Conservation (phyloP, 2,113 vertebrate genomes). For the Psittacara wagleri region DNA sequence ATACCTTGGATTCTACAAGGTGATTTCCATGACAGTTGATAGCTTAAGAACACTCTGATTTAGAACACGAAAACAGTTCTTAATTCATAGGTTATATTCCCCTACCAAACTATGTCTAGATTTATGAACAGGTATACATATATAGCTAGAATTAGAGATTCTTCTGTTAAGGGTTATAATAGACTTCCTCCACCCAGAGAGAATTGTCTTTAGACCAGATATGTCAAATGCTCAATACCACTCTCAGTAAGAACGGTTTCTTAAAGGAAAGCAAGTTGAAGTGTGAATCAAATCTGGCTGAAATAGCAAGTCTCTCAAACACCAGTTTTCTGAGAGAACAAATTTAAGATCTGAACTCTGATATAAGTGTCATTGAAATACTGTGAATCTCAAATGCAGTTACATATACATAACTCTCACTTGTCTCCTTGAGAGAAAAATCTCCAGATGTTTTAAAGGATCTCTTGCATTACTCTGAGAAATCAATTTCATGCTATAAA, state of each 20-base stretch:
- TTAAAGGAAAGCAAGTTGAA: not conserved
- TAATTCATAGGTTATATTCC: not conserved
- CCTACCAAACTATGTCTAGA: not conserved
- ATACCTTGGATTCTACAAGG: not conserved
- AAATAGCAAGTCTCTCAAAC: not conserved
- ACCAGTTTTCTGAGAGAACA: not conserved
- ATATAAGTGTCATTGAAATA: not conserved
- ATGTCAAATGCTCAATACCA: not conserved
- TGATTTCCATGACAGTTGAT: not conserved
- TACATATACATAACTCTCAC: not conserved
- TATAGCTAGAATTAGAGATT: not conserved
- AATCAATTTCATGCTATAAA: not conserved
- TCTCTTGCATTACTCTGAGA: not conserved
- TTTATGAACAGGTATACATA: not conserved
- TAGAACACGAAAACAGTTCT: not conserved
- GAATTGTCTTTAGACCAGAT: not conserved
- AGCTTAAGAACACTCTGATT: not conserved
- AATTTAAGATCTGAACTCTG: not conserved
- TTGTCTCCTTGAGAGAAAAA: not conserved
- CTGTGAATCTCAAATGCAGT: not conserved
- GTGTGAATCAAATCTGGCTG: not conserved
- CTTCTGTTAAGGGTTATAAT: not conserved
- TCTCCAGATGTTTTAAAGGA: slow-evolving; percentile 4
- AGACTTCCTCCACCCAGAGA: not conserved
- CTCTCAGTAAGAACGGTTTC: not conserved